Conservation (phyloP, 2,888 invertebrate species). For the Xestia ashworthii region DNA sequence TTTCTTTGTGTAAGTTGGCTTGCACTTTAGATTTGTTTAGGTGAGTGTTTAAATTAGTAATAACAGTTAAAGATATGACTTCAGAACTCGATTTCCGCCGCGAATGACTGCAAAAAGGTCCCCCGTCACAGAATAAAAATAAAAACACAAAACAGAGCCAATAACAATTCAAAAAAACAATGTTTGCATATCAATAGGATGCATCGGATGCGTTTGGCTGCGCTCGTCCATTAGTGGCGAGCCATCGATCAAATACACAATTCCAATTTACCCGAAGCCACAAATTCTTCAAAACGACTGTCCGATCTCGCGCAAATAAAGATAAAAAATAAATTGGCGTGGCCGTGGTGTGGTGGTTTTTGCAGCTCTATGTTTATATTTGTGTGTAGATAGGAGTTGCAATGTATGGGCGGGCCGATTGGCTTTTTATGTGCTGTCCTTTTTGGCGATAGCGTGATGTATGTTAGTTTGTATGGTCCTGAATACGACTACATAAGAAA, state of each 20-base stretch:
- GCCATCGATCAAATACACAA: slow-evolving; percentile 87
- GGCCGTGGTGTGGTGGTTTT: slow-evolving; percentile 61
- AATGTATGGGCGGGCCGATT: slow-evolving; percentile 49
- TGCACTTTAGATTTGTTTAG: slow-evolving; percentile 9
- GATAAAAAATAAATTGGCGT: slow-evolving; percentile 80
- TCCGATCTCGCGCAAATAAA: slow-evolving; percentile 76
- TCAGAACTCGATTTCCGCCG: slow-evolving; percentile 36
- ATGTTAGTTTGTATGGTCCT: slow-evolving; percentile 17
- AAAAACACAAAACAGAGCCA: slow-evolving; percentile 54
- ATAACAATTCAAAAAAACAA: slow-evolving; percentile 72
- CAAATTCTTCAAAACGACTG: slow-evolving; percentile 88
- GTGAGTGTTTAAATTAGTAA: slow-evolving; percentile 11
- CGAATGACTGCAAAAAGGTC: slow-evolving; percentile 45
- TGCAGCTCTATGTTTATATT: slow-evolving; percentile 67
- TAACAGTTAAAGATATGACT: slow-evolving; percentile 19
- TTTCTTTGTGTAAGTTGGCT: slow-evolving; percentile 15
- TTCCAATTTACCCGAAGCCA: slow-evolving; percentile 89
- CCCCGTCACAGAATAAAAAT: slow-evolving; percentile 41
- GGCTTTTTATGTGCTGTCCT: slow-evolving; percentile 59
- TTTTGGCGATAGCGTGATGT: slow-evolving; percentile 52
- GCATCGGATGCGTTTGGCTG: slow-evolving; percentile 75
- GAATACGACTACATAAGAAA: neutral
- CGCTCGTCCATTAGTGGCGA: slow-evolving; percentile 78
- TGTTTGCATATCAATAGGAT: slow-evolving; percentile 80
- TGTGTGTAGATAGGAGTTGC: slow-evolving; percentile 53